phyloP scores from a whole-genome alignment of 2,797 vertebrate species.

The Odontamblyopus rebecca region DNA sequence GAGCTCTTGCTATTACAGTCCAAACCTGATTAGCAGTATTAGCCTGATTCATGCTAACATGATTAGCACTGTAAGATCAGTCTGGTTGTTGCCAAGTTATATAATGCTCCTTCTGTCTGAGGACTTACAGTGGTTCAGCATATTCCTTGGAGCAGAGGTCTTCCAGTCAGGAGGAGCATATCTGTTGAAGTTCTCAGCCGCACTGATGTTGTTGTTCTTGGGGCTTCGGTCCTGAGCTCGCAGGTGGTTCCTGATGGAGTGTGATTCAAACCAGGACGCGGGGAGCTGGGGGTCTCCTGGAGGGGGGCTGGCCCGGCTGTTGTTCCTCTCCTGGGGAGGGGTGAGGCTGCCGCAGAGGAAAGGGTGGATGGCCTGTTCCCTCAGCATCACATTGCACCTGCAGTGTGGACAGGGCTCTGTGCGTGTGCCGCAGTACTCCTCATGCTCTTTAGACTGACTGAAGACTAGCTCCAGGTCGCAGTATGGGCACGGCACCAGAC shows the following conservation, averaged over 20 bases:
- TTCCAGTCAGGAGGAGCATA: slow-evolving; percentile 61
- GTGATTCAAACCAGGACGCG: slow-evolving; percentile 71
- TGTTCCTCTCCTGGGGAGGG: slow-evolving; percentile 69
- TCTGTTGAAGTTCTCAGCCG: slow-evolving; percentile 27
- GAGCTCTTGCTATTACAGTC: not conserved
- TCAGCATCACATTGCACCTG: slow-evolving; percentile 86
- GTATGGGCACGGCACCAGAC: slow-evolving; percentile 86
- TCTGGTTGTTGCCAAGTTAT: not conserved
- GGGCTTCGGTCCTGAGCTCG: slow-evolving; percentile 70
- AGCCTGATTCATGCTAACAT: no score
- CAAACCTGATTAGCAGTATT: no score
- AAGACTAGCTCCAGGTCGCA: slow-evolving; percentile 89
- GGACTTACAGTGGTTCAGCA: slow-evolving; percentile 72
- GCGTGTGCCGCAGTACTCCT: slow-evolving; percentile 91
- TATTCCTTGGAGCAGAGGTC: slow-evolving; percentile 51
- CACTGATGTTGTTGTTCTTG: slow-evolving; percentile 66
- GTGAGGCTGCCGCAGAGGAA: slow-evolving; percentile 78
- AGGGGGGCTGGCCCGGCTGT: slow-evolving; percentile 45
- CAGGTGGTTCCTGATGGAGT: slow-evolving; percentile 67
- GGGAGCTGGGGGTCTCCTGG: slow-evolving; percentile 57
- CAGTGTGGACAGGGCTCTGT: slow-evolving; percentile 88
- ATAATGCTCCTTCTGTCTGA: no score
- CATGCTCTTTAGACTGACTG: slow-evolving; percentile 87
- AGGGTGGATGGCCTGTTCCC: slow-evolving; percentile 85
- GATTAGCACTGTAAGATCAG: not conserved